A percentile compares a stretch with the other conserved stretches of the same genome.
phyloP scores from a whole-genome alignment of 2,797 vertebrate genomes.

The Neopelma chrysocephalum region DNA sequence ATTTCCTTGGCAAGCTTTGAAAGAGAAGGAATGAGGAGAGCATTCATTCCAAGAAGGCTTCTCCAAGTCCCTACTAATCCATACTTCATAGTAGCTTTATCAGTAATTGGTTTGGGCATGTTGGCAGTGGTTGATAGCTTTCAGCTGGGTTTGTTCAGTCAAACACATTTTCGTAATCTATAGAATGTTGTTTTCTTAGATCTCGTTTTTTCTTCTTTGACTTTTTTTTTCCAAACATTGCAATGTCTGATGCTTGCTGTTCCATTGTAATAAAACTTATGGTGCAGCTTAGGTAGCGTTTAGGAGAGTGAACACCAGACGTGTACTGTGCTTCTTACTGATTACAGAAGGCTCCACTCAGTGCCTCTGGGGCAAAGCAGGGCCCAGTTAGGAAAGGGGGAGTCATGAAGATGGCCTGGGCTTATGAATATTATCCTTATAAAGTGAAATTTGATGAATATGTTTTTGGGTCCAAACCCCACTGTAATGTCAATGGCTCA shows the following conservation, averaged over 20 bases:
- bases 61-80: conserved; percentile 47
- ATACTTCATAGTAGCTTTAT: conserved; percentile 42
- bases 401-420: background rate
- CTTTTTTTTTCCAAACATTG: background rate
- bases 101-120: conserved; percentile 43
- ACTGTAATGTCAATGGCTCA: background rate
- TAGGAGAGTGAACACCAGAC: background rate
- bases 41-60: conserved; percentile 1
- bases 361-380: background rate
- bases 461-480: background rate
- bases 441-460: background rate
- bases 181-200: conserved; percentile 22
- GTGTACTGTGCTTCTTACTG: background rate
- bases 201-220: conserved; percentile 13
- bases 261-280: background rate
- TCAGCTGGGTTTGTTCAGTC: conserved; percentile 25
- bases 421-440: background rate
- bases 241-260: background rate
- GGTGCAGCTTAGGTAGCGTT: background rate
- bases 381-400: background rate
- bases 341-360: background rate
- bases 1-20: conserved; percentile 52
- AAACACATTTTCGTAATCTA: conserved; percentile 43
- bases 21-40: conserved; percentile 9
- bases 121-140: conserved; percentile 55